Base-by-base conservation (phyloP, 1,140 invertebrate species). In the Penaeus chinensis region DNA sequence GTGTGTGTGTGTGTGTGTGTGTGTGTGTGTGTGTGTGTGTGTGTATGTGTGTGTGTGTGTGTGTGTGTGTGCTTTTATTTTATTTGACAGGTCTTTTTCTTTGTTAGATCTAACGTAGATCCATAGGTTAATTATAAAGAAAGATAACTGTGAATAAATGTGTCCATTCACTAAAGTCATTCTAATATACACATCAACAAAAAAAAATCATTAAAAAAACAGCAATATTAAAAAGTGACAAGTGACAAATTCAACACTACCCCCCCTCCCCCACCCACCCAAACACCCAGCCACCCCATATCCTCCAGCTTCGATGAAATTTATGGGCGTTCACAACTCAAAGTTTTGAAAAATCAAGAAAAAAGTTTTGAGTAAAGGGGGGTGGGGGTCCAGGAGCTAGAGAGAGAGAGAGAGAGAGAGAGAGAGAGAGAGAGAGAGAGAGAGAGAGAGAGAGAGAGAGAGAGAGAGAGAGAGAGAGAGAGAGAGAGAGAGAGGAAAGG, bases 321-420 rank as follows among this genome's bases (percentile, higher is more conserved):
- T 54, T 54, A 54, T 54, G 54, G 54, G 54, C 54, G 54, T 54
- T 54, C 11, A 54, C 16, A 54, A 54, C 54, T 54, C 54, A 16
- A 54, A 54, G 54, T 54, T 54, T 54, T 54, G 54, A 54, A 54
- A 54, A 54, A 54, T 54, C 54, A 54, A 54, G 54, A 54, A 54
- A 47, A 54, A 54, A 16, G 10, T 54, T 54, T 54, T 47, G 18
- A 24, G 42, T n/a, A 27, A 79, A 32, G 74, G 47, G 74, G 47
- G 74, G 47, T 10, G 76, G 60, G 76, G 37, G 76, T n/a, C 3
- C 27, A 32, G 60, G 76, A 78, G 76, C n/a, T 24, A 77, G 76
- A 77, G 76, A 37, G 76, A 77, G 76, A 37, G 76, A 77, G 76
- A 37, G 76, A 77, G 76, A 77, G 76, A 78, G 76, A 24, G 76